Percentiles rank a stretch among this genome's conserved stretches.
Evolutionary conservation across 2,113 vertebrate genomes (phyloP).

Genomic region (Tupaia tana): DNA sequence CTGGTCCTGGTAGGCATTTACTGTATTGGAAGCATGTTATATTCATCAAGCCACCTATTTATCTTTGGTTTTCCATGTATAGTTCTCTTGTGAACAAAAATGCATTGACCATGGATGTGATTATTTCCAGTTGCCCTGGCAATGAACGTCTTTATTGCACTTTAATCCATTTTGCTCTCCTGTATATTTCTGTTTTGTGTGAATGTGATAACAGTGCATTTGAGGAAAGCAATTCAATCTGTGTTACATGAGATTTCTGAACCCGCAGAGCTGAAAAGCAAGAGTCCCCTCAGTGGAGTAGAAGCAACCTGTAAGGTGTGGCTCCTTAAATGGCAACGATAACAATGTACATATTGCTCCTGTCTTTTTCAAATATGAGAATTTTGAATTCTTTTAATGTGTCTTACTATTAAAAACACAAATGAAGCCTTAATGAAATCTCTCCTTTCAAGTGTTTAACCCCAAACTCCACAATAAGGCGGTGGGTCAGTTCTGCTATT

Average conservation of each 20-base stretch:
- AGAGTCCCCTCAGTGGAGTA: neutral
- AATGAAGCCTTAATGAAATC: neutral
- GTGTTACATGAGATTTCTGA: neutral
- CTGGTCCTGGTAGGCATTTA: neutral
- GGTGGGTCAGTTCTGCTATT: neutral
- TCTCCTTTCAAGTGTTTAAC: neutral
- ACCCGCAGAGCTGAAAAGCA: neutral
- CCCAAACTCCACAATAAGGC: neutral
- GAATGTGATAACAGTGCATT: neutral
- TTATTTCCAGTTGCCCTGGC: neutral
- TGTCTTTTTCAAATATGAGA: neutral
- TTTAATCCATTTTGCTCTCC: neutral
- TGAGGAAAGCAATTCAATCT: constrained; percentile 52
- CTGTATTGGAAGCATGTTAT: neutral
- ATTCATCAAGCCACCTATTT: neutral
- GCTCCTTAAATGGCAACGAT: neutral
- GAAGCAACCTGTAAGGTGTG: neutral
- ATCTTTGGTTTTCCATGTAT: neutral
- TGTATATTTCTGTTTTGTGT: neutral
- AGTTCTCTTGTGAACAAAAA: constrained; percentile 2
- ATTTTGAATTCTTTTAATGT: neutral
- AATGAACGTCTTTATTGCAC: neutral
- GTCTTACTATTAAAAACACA: neutral
- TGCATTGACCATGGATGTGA: neutral
- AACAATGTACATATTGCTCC: neutral